Evolutionary conservation across 2,113 vertebrate species (phyloP), one percentile per base, ranked within the genome.

Genomic region (Toxotes jaculatrix): DNA sequence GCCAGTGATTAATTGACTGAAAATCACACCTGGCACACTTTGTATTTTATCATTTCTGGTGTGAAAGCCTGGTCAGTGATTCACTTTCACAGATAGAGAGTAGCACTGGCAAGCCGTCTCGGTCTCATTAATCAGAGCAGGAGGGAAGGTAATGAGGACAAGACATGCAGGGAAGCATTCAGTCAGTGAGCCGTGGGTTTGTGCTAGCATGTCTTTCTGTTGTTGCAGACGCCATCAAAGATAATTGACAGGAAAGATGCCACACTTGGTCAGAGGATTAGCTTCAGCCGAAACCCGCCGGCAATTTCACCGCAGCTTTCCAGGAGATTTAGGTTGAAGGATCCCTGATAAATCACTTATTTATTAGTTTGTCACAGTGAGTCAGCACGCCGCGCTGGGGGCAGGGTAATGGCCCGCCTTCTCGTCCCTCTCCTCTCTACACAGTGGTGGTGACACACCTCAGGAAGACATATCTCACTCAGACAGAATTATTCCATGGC

Each of bases 351-450:
- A 88, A 87, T 91, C 57, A 68, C 86, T 78, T 83, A 67, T 88
- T 87, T 84, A 77, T 88, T 83, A 62, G 74, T 84, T 80, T 84
- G 87, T 74, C 84, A 85, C 60, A 53, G 82, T 90, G 87, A 91
- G 75, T 91, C 88, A 90, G 87, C 87, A 79, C 45, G 70, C 23
- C 19, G 1, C 1, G 56, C 31, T 45, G 27, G 23, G 49, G 71
- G 65, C 51, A 27, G 64, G 51, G 27, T 38, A 56, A 47, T 38
- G 13, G 59, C 31, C 67, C 45, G 23, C 43, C 64, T 42, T 70
- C 42, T 27, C 16, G 13, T 72, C 59, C 59, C 63, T 12, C 21
- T 27, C 38, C 49, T 59, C 23, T 57, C 55, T 21, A 51, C 32
- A 4, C 9, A 3, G 4, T 6, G 27, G n/a, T 12, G 31, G 12